Conservation (phyloP, 2,797 vertebrate species). For the Sebastes minor region DNA sequence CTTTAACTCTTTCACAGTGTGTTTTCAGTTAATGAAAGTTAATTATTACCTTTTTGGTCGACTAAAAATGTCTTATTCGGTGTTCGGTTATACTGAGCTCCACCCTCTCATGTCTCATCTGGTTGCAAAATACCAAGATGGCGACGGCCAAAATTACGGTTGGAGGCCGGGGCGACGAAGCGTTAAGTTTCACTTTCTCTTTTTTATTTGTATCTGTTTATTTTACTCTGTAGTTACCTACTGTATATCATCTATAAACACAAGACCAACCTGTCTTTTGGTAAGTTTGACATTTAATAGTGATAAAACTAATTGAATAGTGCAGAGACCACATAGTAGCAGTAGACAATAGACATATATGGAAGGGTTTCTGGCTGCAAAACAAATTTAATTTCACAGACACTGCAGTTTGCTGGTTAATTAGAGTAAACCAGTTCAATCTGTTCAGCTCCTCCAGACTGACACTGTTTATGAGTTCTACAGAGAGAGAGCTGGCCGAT, state of each 20-base stretch:
- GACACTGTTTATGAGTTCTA: constrained; percentile 32
- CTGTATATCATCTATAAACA: neutral
- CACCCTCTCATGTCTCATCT: too few species aligned
- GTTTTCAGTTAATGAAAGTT: too few species aligned
- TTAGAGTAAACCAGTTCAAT: constrained; percentile 40
- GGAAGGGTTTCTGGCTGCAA: neutral
- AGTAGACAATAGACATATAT: neutral
- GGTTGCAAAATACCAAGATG: too few species aligned
- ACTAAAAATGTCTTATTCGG: too few species aligned
- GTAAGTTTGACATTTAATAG: neutral
- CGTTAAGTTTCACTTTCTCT: too few species aligned
- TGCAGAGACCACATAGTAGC: neutral
- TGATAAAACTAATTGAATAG: neutral
- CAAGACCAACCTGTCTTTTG: neutral
- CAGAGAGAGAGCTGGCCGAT: constrained; percentile 3
- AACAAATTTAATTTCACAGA: constrained; percentile 9
- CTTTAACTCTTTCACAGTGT: too few species aligned
- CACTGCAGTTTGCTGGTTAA: constrained; percentile 27
- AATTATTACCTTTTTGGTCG: too few species aligned
- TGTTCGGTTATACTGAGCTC: fast-evolving
- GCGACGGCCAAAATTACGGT: too few species aligned
- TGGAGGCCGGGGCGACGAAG: too few species aligned
- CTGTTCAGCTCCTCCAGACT: constrained; percentile 27
- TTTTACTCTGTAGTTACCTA: neutral
- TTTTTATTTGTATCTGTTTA: neutral